Evolutionary conservation across 2,113 vertebrate genomes (phyloP).

Genomic region (Lates calcarifer): DNA sequence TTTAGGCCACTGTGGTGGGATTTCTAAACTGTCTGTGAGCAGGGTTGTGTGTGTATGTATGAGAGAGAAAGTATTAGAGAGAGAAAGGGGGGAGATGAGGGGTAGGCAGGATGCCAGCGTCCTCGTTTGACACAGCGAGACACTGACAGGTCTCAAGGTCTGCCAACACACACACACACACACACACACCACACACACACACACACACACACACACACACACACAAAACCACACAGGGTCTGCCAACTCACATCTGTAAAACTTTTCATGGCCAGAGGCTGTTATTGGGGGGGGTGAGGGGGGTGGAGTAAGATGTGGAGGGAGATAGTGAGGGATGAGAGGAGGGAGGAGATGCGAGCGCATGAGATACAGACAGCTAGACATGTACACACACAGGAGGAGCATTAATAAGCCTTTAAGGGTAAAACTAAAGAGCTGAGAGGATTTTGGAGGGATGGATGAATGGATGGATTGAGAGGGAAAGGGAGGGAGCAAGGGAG

Average conservation of each 20-base stretch:
- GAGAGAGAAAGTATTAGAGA: background rate
- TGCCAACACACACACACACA: constrained; percentile 63
- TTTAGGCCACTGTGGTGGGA: constrained; percentile 40
- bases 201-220: constrained; percentile 15
- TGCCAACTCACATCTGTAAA: constrained; percentile 83
- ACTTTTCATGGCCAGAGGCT: constrained; percentile 81
- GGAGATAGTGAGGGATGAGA: constrained; percentile 61
- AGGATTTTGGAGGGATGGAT: constrained; percentile 56
- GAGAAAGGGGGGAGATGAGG: background rate
- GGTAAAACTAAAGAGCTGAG: constrained; percentile 66
- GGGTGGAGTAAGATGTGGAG: constrained; percentile 17
- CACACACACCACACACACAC: constrained; percentile 23
- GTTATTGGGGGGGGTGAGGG: constrained; percentile 55
- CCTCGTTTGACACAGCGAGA: constrained; percentile 79
- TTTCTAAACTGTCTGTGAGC: constrained; percentile 18
- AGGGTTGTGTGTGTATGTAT: constrained; percentile 11
- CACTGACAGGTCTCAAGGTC: constrained; percentile 83
- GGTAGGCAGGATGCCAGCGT: constrained; percentile 70
- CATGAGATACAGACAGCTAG: constrained; percentile 44
- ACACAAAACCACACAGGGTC: constrained; percentile 66
- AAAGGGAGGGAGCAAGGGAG: background rate
- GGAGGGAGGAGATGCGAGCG: constrained; percentile 32
- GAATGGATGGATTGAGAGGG: constrained; percentile 51
- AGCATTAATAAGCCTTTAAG: constrained; percentile 75
- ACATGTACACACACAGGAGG: constrained; percentile 57